Base-by-base conservation (phyloP, 2,113 vertebrate genomes). In the Edolisoma coerulescens region DNA sequence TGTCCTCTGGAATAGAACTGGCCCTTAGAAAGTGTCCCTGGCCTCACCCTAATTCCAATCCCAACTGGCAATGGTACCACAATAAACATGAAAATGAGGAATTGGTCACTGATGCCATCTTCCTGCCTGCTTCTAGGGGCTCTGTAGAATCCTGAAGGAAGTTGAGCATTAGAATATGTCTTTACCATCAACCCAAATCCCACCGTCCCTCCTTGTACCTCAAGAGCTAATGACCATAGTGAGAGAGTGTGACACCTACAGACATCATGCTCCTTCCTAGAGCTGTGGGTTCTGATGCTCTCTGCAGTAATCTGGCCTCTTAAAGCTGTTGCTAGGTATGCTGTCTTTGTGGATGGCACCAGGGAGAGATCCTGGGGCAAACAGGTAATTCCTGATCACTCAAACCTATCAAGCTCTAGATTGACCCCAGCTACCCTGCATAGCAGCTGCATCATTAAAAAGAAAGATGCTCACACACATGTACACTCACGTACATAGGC, bases 381-480 rank as follows among this genome's bases (percentile, higher is more conserved):
- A 47, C 0, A 74, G 13, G 10, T 65, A 18, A 69, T 57, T 81
- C 21, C 50, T 82, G 64, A 45, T 22, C n/a, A 32, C 24, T 54
- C 39, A 71, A 79, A n/a, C 41, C 33, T 52, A 20, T 35, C 27
- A 50, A 50, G 12, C 8, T 65, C 53, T 61, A 27, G 27, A 56
- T 1, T 60, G 35, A 52, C 35, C 6, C 10, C 19, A 54, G 30
- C 23, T 16, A 77, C n/a, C 22, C 10, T 65, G 24, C 32, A 10
- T 1, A 80, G 44, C 41, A 69, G 24, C 28, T 73, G 22, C 41
- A 81, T 52, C 12, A 22, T 37, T 33, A 87, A 84, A 86, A 53
- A 11, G 14, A 50, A 19, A 33, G 21, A 9, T 26, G 33, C 5
- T 76, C 1, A 2, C 11, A 49, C 7, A 18, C 0, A 0, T 49